A percentile compares a stretch with the other conserved stretches of the same genome.
phyloP scores from a whole-genome alignment of 2,113 vertebrate genomes.

The Daubentonia madagascariensis region DNA sequence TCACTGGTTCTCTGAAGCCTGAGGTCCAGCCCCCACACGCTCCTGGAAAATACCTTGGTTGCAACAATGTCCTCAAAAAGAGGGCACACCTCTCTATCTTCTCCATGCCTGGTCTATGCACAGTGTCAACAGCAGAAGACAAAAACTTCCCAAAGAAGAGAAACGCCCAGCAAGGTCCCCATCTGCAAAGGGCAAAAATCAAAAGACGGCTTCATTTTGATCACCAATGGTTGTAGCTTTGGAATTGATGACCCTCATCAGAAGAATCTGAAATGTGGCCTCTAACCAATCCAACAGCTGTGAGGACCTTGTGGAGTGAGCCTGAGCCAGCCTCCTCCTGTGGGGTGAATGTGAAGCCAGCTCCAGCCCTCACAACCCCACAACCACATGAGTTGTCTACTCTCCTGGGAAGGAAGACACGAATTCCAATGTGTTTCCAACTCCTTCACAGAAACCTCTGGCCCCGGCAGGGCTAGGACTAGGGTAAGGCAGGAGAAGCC shows the following conservation, averaged over 20 bases:
- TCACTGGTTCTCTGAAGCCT: neutral
- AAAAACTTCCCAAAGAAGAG: neutral
- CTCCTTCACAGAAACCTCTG: neutral
- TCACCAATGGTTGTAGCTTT: neutral
- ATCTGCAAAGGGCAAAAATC: neutral
- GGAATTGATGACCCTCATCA: neutral
- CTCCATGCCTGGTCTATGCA: neutral
- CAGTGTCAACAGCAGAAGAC: neutral
- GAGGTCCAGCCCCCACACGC: neutral
- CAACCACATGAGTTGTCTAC: neutral
- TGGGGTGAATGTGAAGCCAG: accelerated
- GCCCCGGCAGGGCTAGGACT: neutral
- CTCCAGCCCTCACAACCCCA: neutral
- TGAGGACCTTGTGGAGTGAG: neutral
- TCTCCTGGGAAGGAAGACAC: neutral
- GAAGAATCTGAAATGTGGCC: neutral
- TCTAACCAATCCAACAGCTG: neutral
- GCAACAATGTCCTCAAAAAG: neutral
- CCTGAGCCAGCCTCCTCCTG: neutral
- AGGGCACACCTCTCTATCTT: neutral
- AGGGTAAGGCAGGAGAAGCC: neutral
- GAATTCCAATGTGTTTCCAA: neutral
- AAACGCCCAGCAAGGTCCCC: neutral
- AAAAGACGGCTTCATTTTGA: neutral
- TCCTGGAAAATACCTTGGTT: neutral